Conservation (phyloP, 2,113 vertebrate genomes). For the Platichthys flesus region DNA sequence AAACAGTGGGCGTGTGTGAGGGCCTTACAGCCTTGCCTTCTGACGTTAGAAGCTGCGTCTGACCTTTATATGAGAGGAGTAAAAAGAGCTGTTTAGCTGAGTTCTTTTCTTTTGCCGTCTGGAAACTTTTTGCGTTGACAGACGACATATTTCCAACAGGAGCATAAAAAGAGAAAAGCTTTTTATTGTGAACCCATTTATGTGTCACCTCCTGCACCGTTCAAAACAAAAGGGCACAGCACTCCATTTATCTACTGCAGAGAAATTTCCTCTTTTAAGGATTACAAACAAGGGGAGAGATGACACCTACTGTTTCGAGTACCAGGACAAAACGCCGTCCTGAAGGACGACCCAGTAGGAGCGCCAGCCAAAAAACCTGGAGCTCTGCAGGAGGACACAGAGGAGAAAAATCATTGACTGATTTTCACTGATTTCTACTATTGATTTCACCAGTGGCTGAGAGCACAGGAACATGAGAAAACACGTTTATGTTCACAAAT, state of each 20-base stretch:
- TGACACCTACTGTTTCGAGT: conserved; percentile 91
- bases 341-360: conserved; percentile 93
- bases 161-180: background rate
- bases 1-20: conserved; percentile 91
- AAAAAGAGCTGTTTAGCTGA: background rate
- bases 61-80: conserved; percentile 75
- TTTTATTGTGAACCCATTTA: background rate
- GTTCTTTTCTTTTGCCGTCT: background rate
- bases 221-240: conserved; percentile 14
- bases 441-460: background rate
- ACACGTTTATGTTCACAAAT: background rate
- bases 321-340: conserved; percentile 96
- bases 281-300: conserved; percentile 15
- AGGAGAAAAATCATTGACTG: conserved; percentile 8
- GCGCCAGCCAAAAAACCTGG: conserved; percentile 94
- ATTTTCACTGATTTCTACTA: background rate
- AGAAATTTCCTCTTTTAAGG: conserved; percentile 33
- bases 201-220: conserved; percentile 11
- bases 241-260: conserved; percentile 9
- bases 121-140: background rate
- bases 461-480: background rate
- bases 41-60: conserved; percentile 84
- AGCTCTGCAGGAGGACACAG: conserved; percentile 82
- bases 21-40: conserved; percentile 92
- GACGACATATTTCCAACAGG: background rate